Evolutionary conservation across 1,140 invertebrate species (phyloP).

Genomic region (Listronotus bonariensis): DNA sequence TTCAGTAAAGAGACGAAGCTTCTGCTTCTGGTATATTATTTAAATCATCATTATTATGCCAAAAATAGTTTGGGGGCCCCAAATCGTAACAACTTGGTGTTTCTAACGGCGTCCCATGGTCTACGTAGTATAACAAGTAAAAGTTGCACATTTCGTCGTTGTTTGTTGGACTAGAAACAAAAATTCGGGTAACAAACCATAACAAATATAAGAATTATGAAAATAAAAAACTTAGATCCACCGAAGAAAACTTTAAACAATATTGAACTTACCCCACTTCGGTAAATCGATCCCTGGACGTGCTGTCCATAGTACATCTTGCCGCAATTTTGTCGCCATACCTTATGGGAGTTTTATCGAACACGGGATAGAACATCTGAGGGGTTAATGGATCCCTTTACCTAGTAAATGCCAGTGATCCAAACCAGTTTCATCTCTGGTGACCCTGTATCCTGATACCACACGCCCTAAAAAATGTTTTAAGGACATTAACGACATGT

Average conservation of each 20-base stretch:
- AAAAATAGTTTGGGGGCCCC: slow-evolving; percentile 83
- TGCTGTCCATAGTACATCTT: slow-evolving; percentile 88
- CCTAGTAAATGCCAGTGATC: slow-evolving; percentile 84
- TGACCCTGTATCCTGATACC: slow-evolving; percentile 85
- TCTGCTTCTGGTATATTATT: slow-evolving; percentile 80
- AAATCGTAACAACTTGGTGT: slow-evolving; percentile 85
- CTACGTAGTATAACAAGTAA: slow-evolving; percentile 97
- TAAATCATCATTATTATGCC: slow-evolving; percentile 66
- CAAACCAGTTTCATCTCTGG: slow-evolving; percentile 61
- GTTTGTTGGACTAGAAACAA: slow-evolving; percentile 73
- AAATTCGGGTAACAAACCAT: too few species aligned
- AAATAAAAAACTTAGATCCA: background rate
- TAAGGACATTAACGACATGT: too few species aligned
- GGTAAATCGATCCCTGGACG: slow-evolving; percentile 63
- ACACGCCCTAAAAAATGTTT: slow-evolving; percentile 66
- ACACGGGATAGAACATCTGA: slow-evolving; percentile 95
- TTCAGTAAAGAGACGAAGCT: slow-evolving; percentile 56
- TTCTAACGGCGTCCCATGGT: slow-evolving; percentile 75
- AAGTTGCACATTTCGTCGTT: slow-evolving; percentile 99
- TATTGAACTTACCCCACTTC: slow-evolving; percentile 74
- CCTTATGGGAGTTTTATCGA: slow-evolving; percentile 63
- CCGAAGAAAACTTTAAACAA: background rate
- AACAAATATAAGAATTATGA: too few species aligned
- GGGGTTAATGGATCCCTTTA: slow-evolving; percentile 90
- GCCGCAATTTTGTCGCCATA: slow-evolving; percentile 68